phyloP scores from a whole-genome alignment of 2,113 vertebrate genomes.

The Macheiramphus alcinus region DNA sequence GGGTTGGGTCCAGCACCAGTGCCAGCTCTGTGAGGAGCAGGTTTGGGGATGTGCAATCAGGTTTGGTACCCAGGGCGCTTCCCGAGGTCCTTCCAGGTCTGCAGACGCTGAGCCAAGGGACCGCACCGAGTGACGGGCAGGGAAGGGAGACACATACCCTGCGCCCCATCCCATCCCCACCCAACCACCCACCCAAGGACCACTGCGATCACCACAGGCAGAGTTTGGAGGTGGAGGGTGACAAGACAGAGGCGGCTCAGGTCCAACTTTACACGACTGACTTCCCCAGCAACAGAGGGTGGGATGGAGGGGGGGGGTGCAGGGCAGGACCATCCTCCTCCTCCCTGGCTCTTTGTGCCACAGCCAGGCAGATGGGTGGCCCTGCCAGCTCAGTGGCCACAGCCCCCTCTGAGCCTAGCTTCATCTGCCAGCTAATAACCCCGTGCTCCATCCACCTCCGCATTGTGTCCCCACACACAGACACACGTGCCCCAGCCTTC shows the following conservation, averaged over 20 bases:
- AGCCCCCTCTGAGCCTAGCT: background rate
- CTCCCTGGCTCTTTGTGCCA: background rate
- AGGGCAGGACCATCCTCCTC: background rate
- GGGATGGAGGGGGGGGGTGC: fast-evolving
- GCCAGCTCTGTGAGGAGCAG: background rate
- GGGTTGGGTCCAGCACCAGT: fast-evolving
- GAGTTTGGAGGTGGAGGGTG: no score
- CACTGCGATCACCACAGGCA: fast-evolving
- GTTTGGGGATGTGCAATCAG: background rate
- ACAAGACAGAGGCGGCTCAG: background rate
- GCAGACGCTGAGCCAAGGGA: background rate
- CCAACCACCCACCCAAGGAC: no score
- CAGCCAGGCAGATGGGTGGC: slow-evolving; percentile 69
- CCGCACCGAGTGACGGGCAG: fast-evolving
- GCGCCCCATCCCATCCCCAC: background rate
- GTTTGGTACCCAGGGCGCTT: no score
- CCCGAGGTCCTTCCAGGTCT: background rate
- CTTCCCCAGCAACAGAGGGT: background rate
- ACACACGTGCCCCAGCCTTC: slow-evolving; percentile 45
- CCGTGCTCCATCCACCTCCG: background rate
- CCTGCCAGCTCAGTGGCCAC: background rate
- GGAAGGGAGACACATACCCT: background rate
- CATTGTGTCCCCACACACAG: slow-evolving; percentile 19
- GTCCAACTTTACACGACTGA: background rate
- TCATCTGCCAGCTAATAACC: slow-evolving; percentile 52